Conservation (phyloP, 2,113 vertebrate genomes). For the Tragulus kanchil region DNA sequence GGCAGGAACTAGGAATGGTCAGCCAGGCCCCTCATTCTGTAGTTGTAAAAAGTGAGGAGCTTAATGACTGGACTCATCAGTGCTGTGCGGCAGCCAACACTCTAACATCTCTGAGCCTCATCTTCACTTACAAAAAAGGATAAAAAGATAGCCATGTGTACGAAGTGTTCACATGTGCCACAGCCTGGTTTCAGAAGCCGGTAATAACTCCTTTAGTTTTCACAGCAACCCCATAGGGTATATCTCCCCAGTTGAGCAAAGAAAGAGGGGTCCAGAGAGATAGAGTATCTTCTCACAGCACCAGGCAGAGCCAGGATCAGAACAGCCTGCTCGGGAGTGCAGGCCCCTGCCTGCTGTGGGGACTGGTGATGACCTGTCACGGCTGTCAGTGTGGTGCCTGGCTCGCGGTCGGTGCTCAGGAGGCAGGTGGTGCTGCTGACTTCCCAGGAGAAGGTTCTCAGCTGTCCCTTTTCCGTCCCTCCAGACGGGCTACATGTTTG, state of each 20-base stretch:
- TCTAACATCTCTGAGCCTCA: not conserved
- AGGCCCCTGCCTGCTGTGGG: not conserved
- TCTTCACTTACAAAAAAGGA: not conserved
- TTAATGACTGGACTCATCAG: fast-evolving
- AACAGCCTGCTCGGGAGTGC: too few species aligned
- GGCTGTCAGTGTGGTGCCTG: not conserved
- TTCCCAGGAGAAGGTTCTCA: not conserved
- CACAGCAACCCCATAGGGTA: not conserved
- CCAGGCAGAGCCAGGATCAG: not conserved
- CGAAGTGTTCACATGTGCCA: fast-evolving
- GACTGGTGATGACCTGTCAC: not conserved
- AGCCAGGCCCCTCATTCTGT: not conserved
- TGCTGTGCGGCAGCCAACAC: fast-evolving
- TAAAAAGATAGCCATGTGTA: fast-evolving
- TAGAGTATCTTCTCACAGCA: not conserved
- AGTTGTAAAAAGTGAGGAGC: fast-evolving
- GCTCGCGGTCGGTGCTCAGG: fast-evolving
- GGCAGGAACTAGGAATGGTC: not conserved
- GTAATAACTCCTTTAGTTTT: not conserved
- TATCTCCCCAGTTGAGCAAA: not conserved
- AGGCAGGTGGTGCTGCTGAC: fast-evolving
- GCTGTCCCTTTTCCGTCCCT: not conserved
- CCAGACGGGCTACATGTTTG: slow-evolving; percentile 99
- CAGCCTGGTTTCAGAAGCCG: not conserved
- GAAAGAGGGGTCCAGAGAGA: not conserved